Evolutionary conservation across 2,113 vertebrate species (phyloP).

Genomic region (Lophius piscatorius): DNA sequence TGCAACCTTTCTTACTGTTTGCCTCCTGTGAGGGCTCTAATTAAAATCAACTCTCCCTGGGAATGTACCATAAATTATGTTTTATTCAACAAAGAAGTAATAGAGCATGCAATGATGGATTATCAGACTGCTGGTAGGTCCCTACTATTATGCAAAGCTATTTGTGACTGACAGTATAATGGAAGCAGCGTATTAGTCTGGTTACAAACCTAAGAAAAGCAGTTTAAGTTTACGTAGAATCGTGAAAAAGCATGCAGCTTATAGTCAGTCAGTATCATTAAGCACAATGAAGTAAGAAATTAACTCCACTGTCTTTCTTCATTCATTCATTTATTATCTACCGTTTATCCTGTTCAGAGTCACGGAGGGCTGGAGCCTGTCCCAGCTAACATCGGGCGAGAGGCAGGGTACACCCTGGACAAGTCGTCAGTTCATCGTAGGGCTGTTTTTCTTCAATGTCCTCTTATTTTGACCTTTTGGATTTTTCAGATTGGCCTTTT

Average conservation of each 20-base stretch:
- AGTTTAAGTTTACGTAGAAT: not conserved
- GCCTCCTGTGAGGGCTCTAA: slow-evolving; percentile 14
- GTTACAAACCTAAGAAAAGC: slow-evolving; percentile 6
- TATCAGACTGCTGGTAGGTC: slow-evolving; percentile 25
- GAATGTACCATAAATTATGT: not conserved
- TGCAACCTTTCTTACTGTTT: not conserved
- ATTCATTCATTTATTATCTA: too few relatives aligned
- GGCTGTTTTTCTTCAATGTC: too few relatives aligned
- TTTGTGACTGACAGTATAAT: slow-evolving; percentile 25
- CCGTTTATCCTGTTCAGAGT: too few relatives aligned
- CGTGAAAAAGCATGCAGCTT: too few relatives aligned
- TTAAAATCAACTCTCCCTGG: slow-evolving; percentile 1
- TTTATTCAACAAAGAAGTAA: slow-evolving; percentile 5
- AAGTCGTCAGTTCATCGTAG: too few relatives aligned
- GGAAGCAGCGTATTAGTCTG: slow-evolving; percentile 23
- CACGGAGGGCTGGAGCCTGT: too few relatives aligned
- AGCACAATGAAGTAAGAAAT: too few relatives aligned
- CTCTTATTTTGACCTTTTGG: too few relatives aligned
- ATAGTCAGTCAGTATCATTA: not conserved
- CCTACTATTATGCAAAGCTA: slow-evolving; percentile 22
- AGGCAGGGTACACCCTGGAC: too few relatives aligned
- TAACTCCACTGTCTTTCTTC: too few relatives aligned
- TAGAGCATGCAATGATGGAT: slow-evolving; percentile 42
- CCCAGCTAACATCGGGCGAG: too few relatives aligned
- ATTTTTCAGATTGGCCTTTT: too few relatives aligned